Conservation (phyloP, 2,113 vertebrate genomes). For the Microcebus tavaratra region DNA sequence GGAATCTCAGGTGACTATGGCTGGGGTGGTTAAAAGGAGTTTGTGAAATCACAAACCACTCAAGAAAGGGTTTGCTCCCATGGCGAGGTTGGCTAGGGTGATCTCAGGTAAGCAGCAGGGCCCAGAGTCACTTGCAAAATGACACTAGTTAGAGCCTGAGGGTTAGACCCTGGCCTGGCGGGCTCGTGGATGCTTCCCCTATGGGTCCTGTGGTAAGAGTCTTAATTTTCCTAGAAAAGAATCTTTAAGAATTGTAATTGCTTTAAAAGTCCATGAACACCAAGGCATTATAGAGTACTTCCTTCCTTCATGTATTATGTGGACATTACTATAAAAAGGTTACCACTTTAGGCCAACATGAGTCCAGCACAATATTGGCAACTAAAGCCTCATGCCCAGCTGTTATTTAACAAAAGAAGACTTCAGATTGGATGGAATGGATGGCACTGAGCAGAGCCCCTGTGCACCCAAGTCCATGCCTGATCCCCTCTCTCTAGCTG, state of each 20-base stretch:
- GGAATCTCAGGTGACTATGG: rapidly evolving
- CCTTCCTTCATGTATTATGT: neutral
- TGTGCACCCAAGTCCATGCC: rapidly evolving
- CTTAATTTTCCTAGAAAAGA: neutral
- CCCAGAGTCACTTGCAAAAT: neutral
- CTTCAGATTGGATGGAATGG: neutral
- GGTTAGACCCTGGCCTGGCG: neutral
- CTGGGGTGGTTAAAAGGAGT: neutral
- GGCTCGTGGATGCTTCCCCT: no score
- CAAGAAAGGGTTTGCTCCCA: neutral
- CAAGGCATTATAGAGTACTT: neutral
- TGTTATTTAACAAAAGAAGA: neutral
- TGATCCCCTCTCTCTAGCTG: neutral
- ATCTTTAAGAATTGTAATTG: neutral
- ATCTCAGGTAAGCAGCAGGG: rapidly evolving
- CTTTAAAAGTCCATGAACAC: slow-evolving; percentile 9
- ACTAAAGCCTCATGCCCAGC: neutral
- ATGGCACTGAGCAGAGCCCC: neutral
- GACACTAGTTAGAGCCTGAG: neutral
- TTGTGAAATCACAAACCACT: neutral
- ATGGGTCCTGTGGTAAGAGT: neutral
- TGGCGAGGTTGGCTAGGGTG: neutral
- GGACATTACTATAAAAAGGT: neutral
- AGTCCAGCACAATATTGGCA: neutral
- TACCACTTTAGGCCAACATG: neutral